Evolutionary conservation across 2,113 vertebrate species (phyloP), one percentile per base, ranked within the genome.

Genomic region (Pterocles burchelli): DNA sequence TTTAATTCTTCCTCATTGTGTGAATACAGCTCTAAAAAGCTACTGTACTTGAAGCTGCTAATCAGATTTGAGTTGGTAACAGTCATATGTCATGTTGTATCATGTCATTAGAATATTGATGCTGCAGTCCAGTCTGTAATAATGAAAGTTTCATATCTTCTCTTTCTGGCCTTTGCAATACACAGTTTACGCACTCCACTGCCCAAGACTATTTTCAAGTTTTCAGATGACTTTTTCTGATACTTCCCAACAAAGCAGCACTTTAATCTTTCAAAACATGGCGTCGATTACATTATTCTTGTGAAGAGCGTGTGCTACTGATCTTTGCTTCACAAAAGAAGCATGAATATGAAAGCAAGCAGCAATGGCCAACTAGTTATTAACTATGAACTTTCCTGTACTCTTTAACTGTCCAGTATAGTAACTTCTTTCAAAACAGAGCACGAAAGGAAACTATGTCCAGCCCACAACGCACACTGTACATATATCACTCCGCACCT

Each of bases 31-130:
- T 82, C 67, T 89, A 49, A 85, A 89, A 95, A 89, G 93, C 93
- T 96, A 95, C 96, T 96, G 93, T 90, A 57, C 31, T 93, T 88
- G 45, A 86, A 84, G 57, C 2, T 88, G 71, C 43, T 94, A 90
- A 93, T 85, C 62, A 78, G 21, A 75, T 94, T 96, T 95, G 59
- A 34, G 59, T 25, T 84, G 58, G 80, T 77, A 89, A 75, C 22
- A 38, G 52, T 92, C 57, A 29, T 88, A 73, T 84, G 65, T 58
- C 68, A 62, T 67, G 51, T 89, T 52, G n/a, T 55, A 71, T 67
- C 46, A 26, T 41, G 57, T 71, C 83, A 89, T 55, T 49, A 1
- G 18, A 71, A 87, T 80, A 68, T 22, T 61, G 65, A 7, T 49
- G 36, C 58, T 68, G 82, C 31, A 61, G n/a, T 78, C n/a, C 26